Conservation (phyloP, 2,888 invertebrate genomes). For the Ischnus inquisitorius region DNA sequence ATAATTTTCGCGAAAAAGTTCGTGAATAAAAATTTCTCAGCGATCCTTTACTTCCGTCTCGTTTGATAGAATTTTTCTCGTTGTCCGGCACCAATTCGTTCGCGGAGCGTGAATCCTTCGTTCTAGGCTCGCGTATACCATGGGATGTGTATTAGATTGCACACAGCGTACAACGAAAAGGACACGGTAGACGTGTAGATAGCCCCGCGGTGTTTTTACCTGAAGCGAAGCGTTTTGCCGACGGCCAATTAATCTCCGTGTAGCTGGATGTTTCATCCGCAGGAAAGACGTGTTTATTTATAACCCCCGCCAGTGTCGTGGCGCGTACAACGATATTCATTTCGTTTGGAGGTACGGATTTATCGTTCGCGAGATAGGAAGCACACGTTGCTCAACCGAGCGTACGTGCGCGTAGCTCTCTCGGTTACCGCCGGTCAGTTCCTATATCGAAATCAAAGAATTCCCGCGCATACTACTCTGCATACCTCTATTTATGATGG, state of each 20-base stretch:
- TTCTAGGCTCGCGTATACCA: background rate
- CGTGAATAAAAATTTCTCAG: background rate
- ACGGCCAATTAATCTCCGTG: conserved; percentile 67
- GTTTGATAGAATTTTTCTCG: conserved; percentile 34
- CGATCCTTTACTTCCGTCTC: conserved; percentile 31
- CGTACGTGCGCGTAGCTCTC: conserved; percentile 22
- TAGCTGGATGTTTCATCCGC: conserved; percentile 66
- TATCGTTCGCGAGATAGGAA: conserved; percentile 66
- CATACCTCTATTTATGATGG: conserved; percentile 41
- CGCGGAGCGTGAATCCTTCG: background rate
- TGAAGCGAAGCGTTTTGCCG: conserved; percentile 40
- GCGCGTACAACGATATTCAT: conserved; percentile 66
- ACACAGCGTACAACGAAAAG: conserved; percentile 27
- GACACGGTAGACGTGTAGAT: conserved; percentile 12
- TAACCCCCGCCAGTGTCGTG: conserved; percentile 64
- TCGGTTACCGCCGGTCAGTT: background rate
- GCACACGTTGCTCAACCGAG: conserved; percentile 50
- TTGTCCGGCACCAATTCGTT: conserved; percentile 23
- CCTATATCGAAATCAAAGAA: conserved; percentile 54
- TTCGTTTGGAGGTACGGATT: conserved; percentile 63
- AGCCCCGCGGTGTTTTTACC: conserved; percentile 41
- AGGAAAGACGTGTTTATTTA: conserved; percentile 70
- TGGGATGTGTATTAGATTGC: conserved; percentile 48
- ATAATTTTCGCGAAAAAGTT: background rate
- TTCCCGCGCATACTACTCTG: conserved; percentile 28